Conservation (phyloP, 2,113 vertebrate species). For the Centropus bengalensis region DNA sequence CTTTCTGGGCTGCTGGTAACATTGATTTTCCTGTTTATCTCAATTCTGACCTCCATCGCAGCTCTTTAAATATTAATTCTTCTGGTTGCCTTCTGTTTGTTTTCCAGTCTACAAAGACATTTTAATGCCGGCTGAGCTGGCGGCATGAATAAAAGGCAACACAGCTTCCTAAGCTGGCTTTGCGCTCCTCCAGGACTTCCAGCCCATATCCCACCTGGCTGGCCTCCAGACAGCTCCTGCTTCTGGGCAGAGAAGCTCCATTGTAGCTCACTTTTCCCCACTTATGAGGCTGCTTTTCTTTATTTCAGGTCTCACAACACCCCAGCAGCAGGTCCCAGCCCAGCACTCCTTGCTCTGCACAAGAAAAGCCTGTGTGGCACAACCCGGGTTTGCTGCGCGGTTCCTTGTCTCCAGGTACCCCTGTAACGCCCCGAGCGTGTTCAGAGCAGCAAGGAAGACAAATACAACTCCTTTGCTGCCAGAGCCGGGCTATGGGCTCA, state of each 20-base stretch:
- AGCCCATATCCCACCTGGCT: neutral
- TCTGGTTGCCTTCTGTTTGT: neutral
- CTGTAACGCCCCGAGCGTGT: accelerated
- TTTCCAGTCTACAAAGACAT: neutral
- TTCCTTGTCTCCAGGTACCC: neutral
- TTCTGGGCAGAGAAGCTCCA: neutral
- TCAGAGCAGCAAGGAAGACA: accelerated
- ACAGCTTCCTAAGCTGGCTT: neutral
- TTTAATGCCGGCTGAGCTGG: neutral
- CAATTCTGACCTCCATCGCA: neutral
- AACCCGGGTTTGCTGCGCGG: accelerated
- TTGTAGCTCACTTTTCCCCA: neutral
- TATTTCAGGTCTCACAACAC: neutral
- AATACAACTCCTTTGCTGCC: neutral
- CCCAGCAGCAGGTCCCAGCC: no score
- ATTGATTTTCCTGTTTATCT: conserved; percentile 22
- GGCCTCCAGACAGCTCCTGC: neutral
- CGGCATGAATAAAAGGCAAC: neutral
- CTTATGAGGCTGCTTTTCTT: neutral
- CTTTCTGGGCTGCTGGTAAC: neutral
- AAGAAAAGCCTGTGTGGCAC: accelerated
- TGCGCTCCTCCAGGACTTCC: neutral
- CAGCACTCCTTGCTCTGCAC: neutral
- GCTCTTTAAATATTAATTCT: neutral
- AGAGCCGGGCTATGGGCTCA: accelerated